Evolutionary conservation across 2,888 invertebrate genomes (phyloP), one percentile per base, ranked within the genome.

Genomic region (Cephalotes varians): DNA sequence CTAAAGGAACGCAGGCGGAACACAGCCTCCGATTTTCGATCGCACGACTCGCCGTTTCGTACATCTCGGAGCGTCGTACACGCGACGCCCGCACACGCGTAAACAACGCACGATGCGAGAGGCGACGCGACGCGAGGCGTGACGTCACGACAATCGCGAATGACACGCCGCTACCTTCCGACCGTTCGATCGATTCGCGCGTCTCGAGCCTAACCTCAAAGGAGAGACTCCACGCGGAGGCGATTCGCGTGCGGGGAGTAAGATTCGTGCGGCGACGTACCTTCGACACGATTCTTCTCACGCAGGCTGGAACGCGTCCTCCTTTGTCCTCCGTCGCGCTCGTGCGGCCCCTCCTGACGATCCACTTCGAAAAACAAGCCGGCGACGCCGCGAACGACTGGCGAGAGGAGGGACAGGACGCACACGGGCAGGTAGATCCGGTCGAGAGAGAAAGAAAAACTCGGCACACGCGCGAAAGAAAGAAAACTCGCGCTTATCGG

Each of bases 161-260:
- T 31, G 71, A 80, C 72, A 73, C 83, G 77, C 85, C 82, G 31
- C 56, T 60, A 49, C 47, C 58, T 60, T 28, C n/a, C 54, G 69
- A 62, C 54, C 73, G 71, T 67, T 83, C 84, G 73, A 85, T 83
- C 72, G 85, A 84, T 83, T 83, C 69, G 73, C 84, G 87, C 54
- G 21, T 15, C 37, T 44, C 86, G 84, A 18, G 83, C 69, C 81
- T 87, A 86, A 88, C 86, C 84, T 85, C 80, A 85, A 47, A 60
- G 5, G 9, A 1, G 40, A 21, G 3, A n/a, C 58, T 9, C 44
- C 44, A 47, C 44, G 44, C 44, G 44, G 44, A 5, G 15, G 18
- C 44, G 44, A 47, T 21, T 51, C 10, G 51, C 51, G 51, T 21
- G 1, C 28, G 37, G 25, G 34, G 6, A 37, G 12, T 5, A 10